Evolutionary conservation across 2,113 vertebrate genomes (phyloP).

Genomic region (Lagopus leucura): DNA sequence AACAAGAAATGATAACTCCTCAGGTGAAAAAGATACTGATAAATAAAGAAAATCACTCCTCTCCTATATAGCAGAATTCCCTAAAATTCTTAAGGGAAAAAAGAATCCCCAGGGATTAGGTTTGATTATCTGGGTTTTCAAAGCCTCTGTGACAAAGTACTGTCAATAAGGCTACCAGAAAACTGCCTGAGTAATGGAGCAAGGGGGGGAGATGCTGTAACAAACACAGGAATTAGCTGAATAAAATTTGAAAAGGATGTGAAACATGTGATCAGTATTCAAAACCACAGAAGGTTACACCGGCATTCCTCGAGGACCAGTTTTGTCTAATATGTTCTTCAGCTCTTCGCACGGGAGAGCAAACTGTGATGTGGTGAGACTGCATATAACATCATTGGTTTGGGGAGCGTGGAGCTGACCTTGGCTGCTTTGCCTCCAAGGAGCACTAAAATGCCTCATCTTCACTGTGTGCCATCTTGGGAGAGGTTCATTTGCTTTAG

Average conservation of each 20-base stretch:
- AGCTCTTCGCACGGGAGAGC: background rate
- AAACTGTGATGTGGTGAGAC: slow-evolving; percentile 12
- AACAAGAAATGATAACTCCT: background rate
- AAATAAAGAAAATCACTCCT: background rate
- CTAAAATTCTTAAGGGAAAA: background rate
- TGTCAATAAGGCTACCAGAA: background rate
- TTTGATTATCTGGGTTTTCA: slow-evolving; percentile 44
- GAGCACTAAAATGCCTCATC: background rate
- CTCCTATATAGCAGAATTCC: background rate
- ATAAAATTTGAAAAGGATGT: background rate
- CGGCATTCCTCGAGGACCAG: accelerated
- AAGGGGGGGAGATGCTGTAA: background rate
- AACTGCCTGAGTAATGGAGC: background rate
- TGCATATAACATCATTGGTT: background rate
- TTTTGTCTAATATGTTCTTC: slow-evolving; percentile 16
- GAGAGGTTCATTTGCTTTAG: slow-evolving; percentile 41
- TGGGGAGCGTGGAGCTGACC: slow-evolving; percentile 33
- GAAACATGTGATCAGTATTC: slow-evolving; percentile 10
- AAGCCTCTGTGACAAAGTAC: background rate
- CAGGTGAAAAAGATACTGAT: background rate
- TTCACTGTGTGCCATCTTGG: background rate
- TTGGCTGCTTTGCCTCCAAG: slow-evolving; percentile 32
- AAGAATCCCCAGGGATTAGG: background rate
- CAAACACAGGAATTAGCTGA: slow-evolving; percentile 3
- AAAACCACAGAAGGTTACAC: background rate